Evolutionary conservation across 2,797 vertebrate genomes (phyloP), one percentile per base, ranked within the genome.

Genomic region (Macropodus opercularis): DNA sequence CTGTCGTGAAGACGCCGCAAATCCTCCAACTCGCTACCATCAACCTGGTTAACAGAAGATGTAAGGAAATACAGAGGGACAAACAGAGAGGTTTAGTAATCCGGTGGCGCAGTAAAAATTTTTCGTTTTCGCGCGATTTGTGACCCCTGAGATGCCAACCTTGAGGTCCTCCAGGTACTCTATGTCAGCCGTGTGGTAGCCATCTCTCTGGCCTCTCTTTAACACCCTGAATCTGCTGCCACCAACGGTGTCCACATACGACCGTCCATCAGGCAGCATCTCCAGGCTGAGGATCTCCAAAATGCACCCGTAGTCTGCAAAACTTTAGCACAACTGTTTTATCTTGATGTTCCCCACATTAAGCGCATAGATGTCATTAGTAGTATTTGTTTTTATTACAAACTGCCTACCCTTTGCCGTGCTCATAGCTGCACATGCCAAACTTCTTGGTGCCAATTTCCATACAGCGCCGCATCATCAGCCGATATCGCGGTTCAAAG

Each of bases 381-480:
- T 32, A 29, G 7, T 26, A 18, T 31, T 39, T n/a, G n/a, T n/a
- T n/a, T n/a, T n/a, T n/a, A n/a, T n/a, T n/a, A n/a, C n/a, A 40
- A 8, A 8, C 9, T 11, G 4, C 51, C 12, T 89, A 96, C 95
- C 94, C 94, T 83, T 95, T 96, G 43, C 94, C 94, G 0, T 90
- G 90, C 75, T 96, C 94, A 0, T 93, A 95, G 58, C 92, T 87
- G 87, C 95, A 97, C 96, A 97, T 97, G 82, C 95, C 95, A 26
- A 97, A 97, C 83, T 87, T 94, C 85, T 92, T 95, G 3, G 95
- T 95, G 72, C 96, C 95, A 0, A 93, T 95, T 75, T 97, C 95
- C 90, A 95, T 94, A 86, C 95, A 97, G 31, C 94, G 91, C 0
- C 95, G 94, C 91, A 96, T 95, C 95, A 97, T 97, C 47, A 97